Conservation (phyloP, 2,888 invertebrate genomes). For the Acanthosepion pharaonis region DNA sequence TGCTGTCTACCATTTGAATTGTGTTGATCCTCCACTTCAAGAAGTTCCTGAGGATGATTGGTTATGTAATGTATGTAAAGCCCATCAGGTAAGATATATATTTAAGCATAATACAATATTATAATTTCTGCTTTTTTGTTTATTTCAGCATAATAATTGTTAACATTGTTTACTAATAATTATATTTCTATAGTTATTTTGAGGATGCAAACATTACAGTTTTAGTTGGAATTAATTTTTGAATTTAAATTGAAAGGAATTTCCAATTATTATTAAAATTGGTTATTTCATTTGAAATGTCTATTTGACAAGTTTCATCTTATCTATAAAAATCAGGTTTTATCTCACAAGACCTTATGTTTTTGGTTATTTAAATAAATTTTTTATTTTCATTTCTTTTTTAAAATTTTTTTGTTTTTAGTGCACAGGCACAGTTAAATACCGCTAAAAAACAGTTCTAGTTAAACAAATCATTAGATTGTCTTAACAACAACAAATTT, state of each 20-base stretch:
- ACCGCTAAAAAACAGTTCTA: too few relatives aligned
- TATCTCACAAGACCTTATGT: not conserved
- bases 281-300: not conserved
- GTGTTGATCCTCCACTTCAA: constrained; percentile 93
- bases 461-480: too few relatives aligned
- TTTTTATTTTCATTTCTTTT: too few relatives aligned
- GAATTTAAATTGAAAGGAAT: not conserved
- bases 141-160: not conserved
- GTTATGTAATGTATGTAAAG: constrained; percentile 95
- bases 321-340: not conserved
- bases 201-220: too few relatives aligned
- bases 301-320: not conserved
- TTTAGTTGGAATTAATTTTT: too few relatives aligned
- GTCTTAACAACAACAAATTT: too few relatives aligned
- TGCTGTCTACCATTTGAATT: constrained; percentile 96
- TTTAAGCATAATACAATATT: not conserved
- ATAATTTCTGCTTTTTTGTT: not conserved
- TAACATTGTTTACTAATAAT: not conserved
- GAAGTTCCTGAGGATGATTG: constrained; percentile 97
- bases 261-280: not conserved
- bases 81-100: constrained; percentile 81
- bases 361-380: not conserved
- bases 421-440: too few relatives aligned
- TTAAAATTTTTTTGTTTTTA: too few relatives aligned
- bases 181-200: not conserved